phyloP scores from a whole-genome alignment of 2,888 invertebrate species.

The Macrosiphum euphorbiae region DNA sequence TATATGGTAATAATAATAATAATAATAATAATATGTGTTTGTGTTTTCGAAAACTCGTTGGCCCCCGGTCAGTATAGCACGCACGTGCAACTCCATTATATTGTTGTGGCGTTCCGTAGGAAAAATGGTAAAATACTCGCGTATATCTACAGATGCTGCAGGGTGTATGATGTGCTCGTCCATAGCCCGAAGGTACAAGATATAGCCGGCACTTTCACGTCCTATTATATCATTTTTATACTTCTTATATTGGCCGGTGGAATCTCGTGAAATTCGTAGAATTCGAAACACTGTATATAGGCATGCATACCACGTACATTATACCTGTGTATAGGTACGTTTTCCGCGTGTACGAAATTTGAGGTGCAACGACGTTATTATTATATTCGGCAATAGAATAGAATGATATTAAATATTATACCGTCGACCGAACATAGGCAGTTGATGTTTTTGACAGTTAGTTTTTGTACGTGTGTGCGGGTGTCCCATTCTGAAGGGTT shows the following conservation, averaged over 20 bases:
- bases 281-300: background rate
- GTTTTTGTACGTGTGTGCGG: background rate
- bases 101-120: background rate
- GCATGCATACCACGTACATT: too few relatives aligned
- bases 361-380: constrained; percentile 21
- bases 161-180: background rate
- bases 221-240: background rate
- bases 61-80: constrained; percentile 34
- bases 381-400: background rate
- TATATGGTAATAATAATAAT: background rate
- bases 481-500: constrained; percentile 41
- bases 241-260: too few relatives aligned
- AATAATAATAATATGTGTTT: background rate
- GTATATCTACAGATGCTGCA: background rate
- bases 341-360: background rate
- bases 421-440: background rate
- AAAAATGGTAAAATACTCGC: background rate
- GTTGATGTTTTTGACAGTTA: constrained; percentile 55
- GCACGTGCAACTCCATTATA: constrained; percentile 11
- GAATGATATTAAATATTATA: background rate
- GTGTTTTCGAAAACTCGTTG: constrained; percentile 49
- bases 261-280: background rate
- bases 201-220: background rate
- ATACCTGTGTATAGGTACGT: background rate
- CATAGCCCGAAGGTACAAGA: background rate